Conservation (phyloP, 2,888 invertebrate genomes). For the Pristionchus arcanus region DNA sequence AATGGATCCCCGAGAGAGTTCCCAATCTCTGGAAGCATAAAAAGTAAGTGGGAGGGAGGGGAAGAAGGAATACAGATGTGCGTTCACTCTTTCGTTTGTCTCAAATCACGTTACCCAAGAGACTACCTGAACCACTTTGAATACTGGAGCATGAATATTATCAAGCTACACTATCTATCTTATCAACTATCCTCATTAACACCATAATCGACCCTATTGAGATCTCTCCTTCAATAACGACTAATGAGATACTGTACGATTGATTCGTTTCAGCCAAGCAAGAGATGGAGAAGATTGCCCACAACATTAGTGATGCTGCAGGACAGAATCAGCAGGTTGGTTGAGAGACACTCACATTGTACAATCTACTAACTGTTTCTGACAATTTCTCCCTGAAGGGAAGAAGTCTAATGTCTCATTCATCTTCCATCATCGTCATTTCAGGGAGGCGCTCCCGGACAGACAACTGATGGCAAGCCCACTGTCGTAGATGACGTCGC, state of each 20-base stretch:
- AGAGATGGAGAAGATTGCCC: slow-evolving; percentile 51
- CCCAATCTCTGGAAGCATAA: slow-evolving; percentile 22
- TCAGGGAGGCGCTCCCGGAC: background rate
- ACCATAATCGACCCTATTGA: background rate
- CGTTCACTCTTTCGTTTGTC: background rate
- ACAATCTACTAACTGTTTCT: background rate
- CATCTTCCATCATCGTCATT: background rate
- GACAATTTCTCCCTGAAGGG: background rate
- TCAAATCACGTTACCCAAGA: slow-evolving; percentile 2
- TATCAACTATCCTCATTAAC: background rate
- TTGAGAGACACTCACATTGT: background rate
- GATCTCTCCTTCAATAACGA: background rate
- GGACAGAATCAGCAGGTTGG: slow-evolving; percentile 3
- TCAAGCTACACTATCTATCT: background rate
- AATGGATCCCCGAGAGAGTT: slow-evolving; percentile 33
- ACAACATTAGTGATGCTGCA: slow-evolving; percentile 28
- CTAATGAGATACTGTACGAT: background rate
- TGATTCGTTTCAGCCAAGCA: background rate
- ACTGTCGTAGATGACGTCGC: background rate
- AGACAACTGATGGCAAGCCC: slow-evolving; percentile 6
- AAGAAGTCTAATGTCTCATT: background rate
- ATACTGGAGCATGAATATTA: background rate
- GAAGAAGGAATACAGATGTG: slow-evolving; percentile 23
- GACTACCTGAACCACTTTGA: background rate
- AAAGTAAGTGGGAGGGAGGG: slow-evolving; percentile 14